Percentiles rank a stretch among this genome's conserved stretches.
Evolutionary conservation across 2,113 vertebrate species (phyloP).

Genomic region (Steatornis caripensis): DNA sequence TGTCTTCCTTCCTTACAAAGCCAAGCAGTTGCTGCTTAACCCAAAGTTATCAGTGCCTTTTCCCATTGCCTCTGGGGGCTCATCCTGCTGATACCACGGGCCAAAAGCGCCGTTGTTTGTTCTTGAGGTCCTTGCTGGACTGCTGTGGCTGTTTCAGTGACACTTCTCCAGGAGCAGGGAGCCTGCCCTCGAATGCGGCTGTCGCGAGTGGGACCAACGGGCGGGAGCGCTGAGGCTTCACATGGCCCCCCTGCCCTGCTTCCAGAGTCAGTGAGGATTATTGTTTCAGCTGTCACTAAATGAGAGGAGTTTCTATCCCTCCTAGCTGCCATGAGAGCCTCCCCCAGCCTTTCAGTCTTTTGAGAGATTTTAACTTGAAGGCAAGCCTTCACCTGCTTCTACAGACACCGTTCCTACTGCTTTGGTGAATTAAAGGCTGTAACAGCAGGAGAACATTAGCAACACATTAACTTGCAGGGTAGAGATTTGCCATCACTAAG

Average conservation of each 20-base stretch:
- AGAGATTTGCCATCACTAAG: not conserved
- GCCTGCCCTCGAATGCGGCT: not conserved
- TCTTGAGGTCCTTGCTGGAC: not conserved
- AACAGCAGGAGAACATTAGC: conserved; percentile 12
- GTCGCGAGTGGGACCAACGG: accelerated
- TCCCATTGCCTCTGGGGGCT: not conserved
- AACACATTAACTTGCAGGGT: not conserved
- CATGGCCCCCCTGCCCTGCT: not conserved
- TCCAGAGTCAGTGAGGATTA: not conserved
- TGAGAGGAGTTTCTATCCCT: not conserved
- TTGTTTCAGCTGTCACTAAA: not conserved
- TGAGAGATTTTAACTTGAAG: not conserved
- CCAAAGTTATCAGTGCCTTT: not conserved
- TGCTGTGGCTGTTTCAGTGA: not conserved
- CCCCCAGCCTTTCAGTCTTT: not conserved
- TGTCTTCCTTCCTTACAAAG: not conserved
- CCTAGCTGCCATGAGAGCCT: not conserved
- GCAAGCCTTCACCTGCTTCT: not conserved
- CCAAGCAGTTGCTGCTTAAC: not conserved
- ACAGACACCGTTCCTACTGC: not conserved
- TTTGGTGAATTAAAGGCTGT: not conserved
- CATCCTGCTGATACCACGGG: not conserved
- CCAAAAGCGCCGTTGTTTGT: not conserved
- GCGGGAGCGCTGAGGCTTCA: not conserved
- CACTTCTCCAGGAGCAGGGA: not conserved